Base-by-base conservation (phyloP, 2,113 vertebrate species). In the Catharus bicknelli region DNA sequence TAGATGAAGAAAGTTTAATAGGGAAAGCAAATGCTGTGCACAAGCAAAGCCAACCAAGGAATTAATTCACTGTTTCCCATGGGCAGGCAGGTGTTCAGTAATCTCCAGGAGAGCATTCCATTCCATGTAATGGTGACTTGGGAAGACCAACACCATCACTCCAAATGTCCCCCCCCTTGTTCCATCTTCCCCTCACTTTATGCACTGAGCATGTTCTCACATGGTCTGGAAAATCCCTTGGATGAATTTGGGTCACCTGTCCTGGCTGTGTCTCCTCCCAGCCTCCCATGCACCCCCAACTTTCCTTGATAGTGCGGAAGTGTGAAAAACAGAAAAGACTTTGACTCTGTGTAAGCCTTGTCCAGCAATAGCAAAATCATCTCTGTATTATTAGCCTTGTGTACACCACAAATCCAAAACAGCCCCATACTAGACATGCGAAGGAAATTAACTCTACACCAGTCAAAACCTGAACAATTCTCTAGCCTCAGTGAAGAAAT, bases 201-300 rank as follows among this genome's bases (percentile, higher is more conserved):
- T 83, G 21, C 2, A 25, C 20, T 1, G 12, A 43, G 5, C 21
- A 30, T 45, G 6, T 45, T 45, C 38, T 30, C 47, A 26, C 40
- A 26, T 10, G 13, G 9, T 16, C 32, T 61, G 55, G 25, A 43
- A 36, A 17, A 53, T 45, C 16, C 26, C 26, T 45, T 12, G 11
- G 26, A 21, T 68, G 43, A 58, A 4, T 81, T 58, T 58, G 53
- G 17, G 53, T 30, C 38, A 8, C 30, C 16, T 70, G 19, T 34
- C 12, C 54, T 20, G 18, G 19, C 54, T 51, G 18, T 51, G 43
- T 59, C 36, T 82, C 30, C 15, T 59, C 54, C 25, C 36, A 82
- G 0, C 15, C 5, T 38, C 12, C 54, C 30, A 19, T 23, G 9
- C 3, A 51, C 2, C 6, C 29, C 15, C 25, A 59, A 1, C 38